phyloP scores from a whole-genome alignment of 1,140 invertebrate species.

The Parapsyche elsis region DNA sequence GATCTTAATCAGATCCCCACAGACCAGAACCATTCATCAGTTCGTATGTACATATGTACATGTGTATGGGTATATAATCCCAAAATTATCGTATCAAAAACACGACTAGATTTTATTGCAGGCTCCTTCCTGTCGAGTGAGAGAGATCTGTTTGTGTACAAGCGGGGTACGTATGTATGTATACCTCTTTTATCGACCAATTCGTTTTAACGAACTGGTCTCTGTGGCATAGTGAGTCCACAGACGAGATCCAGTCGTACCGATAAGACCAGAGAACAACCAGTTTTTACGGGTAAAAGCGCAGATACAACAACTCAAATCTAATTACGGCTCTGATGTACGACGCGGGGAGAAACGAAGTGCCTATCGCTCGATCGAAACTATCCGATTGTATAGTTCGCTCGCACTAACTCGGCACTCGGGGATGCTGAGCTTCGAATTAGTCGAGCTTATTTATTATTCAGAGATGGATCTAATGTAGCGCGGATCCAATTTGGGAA shows the following conservation, averaged over 20 bases:
- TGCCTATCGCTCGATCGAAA: neutral
- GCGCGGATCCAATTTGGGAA: too few species aligned
- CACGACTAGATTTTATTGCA: neutral
- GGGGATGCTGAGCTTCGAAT: too few species aligned
- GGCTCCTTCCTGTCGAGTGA: neutral
- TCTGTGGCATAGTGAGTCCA: neutral
- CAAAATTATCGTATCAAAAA: slow-evolving; percentile 8
- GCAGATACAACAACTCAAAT: neutral
- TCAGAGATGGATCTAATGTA: too few species aligned
- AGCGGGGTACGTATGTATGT: too few species aligned
- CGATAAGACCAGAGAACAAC: neutral
- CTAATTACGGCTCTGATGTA: neutral
- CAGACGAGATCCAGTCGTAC: neutral
- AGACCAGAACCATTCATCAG: too few species aligned
- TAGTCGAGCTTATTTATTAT: too few species aligned
- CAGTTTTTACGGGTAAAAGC: neutral
- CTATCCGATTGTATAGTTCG: too few species aligned
- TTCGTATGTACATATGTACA: neutral
- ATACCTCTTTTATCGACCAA: neutral
- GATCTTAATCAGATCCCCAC: too few species aligned
- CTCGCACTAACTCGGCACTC: too few species aligned
- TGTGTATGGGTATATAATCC: neutral
- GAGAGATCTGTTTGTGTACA: neutral
- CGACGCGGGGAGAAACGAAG: neutral
- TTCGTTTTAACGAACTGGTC: neutral